These are phyloP conservation scores for Rostratula benghalensis DNA, from an alignment of 2,113 vertebrate species.

Conservation along the genomic window DNA sequence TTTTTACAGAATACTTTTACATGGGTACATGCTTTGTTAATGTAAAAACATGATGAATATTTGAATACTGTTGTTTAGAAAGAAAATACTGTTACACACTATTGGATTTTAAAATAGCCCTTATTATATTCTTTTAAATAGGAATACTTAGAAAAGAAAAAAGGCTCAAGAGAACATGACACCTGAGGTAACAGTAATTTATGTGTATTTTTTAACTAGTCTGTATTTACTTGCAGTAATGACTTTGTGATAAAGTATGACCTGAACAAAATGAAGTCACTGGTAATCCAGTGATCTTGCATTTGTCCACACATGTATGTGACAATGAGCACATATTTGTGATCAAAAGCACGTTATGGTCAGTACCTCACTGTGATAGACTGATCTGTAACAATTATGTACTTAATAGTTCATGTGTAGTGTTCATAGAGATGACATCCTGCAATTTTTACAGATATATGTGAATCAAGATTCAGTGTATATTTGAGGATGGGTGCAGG, in stretches of 20 bases:
- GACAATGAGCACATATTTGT: not conserved
- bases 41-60: not conserved
- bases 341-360: not conserved
- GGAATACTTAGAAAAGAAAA: constrained; percentile 50
- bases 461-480: not conserved
- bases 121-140: not conserved
- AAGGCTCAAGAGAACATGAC: not conserved
- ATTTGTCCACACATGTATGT: not conserved
- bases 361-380: not conserved
- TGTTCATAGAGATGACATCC: not conserved
- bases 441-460: not conserved
- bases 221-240: not conserved
- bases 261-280: not conserved
- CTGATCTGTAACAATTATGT: not conserved
- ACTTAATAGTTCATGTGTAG: not conserved
- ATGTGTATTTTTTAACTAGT: not conserved
- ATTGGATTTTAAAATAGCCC: not conserved
- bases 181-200: constrained; percentile 38
- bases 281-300: not conserved
- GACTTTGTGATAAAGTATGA: not conserved
- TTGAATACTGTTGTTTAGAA: not conserved
- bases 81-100: not conserved
- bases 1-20: not conserved
- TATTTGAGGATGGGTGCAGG: not conserved
- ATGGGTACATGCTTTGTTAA: not conserved